These are phyloP conservation scores for Drosophila leontia DNA, from an alignment of 1,140 invertebrate species.

Conservation along the genomic window DNA sequence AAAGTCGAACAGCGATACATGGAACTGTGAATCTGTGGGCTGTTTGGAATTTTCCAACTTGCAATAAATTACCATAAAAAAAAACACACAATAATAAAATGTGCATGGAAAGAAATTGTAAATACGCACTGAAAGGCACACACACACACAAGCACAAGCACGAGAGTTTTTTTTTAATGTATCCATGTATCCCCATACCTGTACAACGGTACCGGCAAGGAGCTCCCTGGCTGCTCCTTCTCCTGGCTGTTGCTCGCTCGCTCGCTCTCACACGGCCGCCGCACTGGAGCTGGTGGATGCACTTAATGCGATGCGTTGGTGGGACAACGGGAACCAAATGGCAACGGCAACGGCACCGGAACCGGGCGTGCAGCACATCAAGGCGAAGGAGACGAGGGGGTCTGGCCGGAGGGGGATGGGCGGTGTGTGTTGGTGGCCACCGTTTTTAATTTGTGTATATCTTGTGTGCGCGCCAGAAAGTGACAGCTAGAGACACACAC, in stretches of 20 bases:
- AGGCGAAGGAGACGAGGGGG: constrained; percentile 27
- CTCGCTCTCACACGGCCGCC: constrained; percentile 18
- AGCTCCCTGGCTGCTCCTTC: constrained; percentile 26
- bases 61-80: constrained; percentile 23
- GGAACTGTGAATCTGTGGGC: constrained; percentile 40
- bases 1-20: neutral
- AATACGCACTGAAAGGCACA: constrained; percentile 20
- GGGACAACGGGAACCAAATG: constrained; percentile 45
- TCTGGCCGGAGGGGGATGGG: constrained; percentile 27
- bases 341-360: constrained; percentile 77
- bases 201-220: constrained; percentile 44
- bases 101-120: constrained; percentile 38
- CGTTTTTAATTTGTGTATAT: constrained; percentile 71
- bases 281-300: constrained; percentile 20
- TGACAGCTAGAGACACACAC: constrained; percentile 74
- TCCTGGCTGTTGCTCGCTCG: constrained; percentile 23
- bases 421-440: constrained; percentile 34
- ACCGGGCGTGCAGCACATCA: constrained; percentile 72
- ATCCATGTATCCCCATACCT: constrained; percentile 46
- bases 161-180: constrained; percentile 31
- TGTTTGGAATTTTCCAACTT: constrained; percentile 39
- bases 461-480: constrained; percentile 72
- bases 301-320: constrained; percentile 41
- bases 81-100: constrained; percentile 18
- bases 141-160: neutral